Percentiles rank a stretch among this genome's conserved stretches.
These are phyloP conservation scores for Chrysopa pallens DNA, from an alignment of 1,140 invertebrate genomes.

Conservation along the genomic window DNA sequence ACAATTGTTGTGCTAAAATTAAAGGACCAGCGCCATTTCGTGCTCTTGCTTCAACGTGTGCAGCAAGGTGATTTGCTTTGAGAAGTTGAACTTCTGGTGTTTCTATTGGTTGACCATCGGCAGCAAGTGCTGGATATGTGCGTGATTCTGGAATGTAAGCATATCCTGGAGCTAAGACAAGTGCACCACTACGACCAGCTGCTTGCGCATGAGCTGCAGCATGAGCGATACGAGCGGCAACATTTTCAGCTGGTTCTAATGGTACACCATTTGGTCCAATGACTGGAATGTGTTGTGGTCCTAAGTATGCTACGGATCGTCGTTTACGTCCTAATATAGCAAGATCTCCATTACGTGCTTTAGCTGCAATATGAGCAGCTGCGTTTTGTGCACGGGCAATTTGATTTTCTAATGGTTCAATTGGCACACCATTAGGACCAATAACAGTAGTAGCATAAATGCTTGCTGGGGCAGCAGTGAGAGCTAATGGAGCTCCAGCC, in stretches of 20 bases:
- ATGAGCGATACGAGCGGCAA: background rate
- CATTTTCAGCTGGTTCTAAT: background rate
- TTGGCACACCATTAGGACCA: conserved; percentile 27
- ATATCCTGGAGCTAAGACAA: background rate
- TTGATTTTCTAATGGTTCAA: conserved; percentile 34
- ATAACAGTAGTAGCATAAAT: conserved; percentile 6
- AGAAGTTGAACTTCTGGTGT: conserved; percentile 34
- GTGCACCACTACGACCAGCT: background rate
- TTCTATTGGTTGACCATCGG: conserved; percentile 29
- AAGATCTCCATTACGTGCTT: conserved; percentile 4
- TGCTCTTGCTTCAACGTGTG: background rate
- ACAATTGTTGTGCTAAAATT: background rate
- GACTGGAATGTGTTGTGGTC: background rate
- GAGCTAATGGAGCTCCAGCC: background rate
- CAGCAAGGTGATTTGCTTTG: conserved; percentile 28
- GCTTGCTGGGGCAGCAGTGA: background rate
- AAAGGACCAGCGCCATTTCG: background rate
- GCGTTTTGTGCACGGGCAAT: conserved; percentile 34
- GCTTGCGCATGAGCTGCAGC: background rate
- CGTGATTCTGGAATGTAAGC: background rate
- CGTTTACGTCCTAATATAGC: conserved; percentile 28
- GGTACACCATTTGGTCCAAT: background rate
- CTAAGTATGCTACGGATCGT: conserved; percentile 20
- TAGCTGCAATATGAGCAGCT: conserved; percentile 15
- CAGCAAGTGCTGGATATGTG: background rate